phyloP scores from a whole-genome alignment of 2,113 vertebrate genomes.

The Solea senegalensis region DNA sequence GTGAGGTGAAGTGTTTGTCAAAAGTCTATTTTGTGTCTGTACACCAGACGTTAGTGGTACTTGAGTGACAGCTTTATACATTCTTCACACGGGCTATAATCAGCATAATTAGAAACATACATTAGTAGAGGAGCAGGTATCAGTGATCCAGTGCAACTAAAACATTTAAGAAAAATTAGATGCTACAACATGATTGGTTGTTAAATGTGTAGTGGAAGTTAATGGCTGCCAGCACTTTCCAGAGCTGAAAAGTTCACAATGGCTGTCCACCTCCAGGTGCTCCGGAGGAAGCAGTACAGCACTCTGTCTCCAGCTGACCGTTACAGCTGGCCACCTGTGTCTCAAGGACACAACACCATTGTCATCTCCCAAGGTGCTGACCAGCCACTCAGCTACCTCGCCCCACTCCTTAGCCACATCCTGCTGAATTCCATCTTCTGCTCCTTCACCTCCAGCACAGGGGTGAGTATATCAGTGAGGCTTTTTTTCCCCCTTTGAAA shows the following conservation, averaged over 20 bases:
- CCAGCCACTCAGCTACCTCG: slow-evolving; percentile 86
- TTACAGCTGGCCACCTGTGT: slow-evolving; percentile 89
- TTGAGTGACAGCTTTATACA: no score
- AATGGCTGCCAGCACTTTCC: background rate
- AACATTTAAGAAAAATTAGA: no score
- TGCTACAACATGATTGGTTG: no score
- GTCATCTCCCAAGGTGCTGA: slow-evolving; percentile 81
- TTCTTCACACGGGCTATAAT: no score
- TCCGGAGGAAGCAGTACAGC: slow-evolving; percentile 69
- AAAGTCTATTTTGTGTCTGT: no score
- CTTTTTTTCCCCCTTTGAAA: no score
- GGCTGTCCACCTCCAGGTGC: slow-evolving; percentile 72
- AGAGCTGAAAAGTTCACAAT: background rate
- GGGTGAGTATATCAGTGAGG: slow-evolving; percentile 78
- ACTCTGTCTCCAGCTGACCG: slow-evolving; percentile 78
- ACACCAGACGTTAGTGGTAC: no score
- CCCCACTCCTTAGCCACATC: slow-evolving; percentile 86
- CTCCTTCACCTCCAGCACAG: slow-evolving; percentile 64
- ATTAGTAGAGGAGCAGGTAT: no score
- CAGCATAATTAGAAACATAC: no score
- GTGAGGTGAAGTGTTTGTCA: no score
- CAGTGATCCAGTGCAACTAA: no score
- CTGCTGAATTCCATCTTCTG: slow-evolving; percentile 68
- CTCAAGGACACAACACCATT: slow-evolving; percentile 84
- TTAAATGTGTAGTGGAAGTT: background rate